These are phyloP conservation scores for Drosophila kanekoi DNA, from an alignment of 2,888 invertebrate genomes.

Conservation along the genomic window DNA sequence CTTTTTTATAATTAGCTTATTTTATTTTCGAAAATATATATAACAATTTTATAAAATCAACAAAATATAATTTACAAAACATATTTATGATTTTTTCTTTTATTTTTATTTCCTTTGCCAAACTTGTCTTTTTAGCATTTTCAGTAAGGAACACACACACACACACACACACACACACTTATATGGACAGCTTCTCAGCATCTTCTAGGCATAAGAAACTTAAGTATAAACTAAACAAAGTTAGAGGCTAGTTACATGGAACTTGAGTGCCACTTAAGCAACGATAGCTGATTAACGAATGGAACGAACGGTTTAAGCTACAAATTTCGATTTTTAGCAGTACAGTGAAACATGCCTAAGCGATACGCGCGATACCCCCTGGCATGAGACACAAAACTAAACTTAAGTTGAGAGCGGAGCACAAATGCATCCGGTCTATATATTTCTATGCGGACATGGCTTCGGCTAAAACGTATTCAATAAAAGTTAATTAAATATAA, in stretches of 20 bases:
- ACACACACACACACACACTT: constrained; percentile 5
- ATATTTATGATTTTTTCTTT: constrained; percentile 18
- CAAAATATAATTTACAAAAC: constrained; percentile 44
- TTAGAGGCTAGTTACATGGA: constrained; percentile 49
- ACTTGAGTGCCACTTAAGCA: constrained; percentile 73
- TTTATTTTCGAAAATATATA: constrained; percentile 75
- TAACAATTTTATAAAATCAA: constrained; percentile 63
- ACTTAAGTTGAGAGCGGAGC: constrained; percentile 10
- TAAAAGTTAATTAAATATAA: constrained; percentile 17
- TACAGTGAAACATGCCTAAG: constrained; percentile 37
- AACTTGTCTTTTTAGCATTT: constrained; percentile 15
- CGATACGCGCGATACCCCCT: constrained; percentile 46
- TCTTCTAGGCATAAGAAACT: constrained; percentile 57
- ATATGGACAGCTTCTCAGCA: constrained; percentile 27
- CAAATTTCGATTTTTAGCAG: constrained; percentile 16
- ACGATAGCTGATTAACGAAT: constrained; percentile 71
- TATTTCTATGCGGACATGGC: constrained; percentile 30
- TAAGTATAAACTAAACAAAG: constrained; percentile 28
- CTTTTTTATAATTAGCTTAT: constrained; percentile 72
- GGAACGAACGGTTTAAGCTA: constrained; percentile 69
- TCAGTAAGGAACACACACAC: constrained; percentile 18
- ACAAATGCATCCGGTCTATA: neutral
- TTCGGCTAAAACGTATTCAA: constrained; percentile 39
- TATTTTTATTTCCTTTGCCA: constrained; percentile 1
- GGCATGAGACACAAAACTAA: constrained; percentile 35